Conservation (phyloP, 2,888 invertebrate species). For the Hermaeophaga mercurialis region DNA sequence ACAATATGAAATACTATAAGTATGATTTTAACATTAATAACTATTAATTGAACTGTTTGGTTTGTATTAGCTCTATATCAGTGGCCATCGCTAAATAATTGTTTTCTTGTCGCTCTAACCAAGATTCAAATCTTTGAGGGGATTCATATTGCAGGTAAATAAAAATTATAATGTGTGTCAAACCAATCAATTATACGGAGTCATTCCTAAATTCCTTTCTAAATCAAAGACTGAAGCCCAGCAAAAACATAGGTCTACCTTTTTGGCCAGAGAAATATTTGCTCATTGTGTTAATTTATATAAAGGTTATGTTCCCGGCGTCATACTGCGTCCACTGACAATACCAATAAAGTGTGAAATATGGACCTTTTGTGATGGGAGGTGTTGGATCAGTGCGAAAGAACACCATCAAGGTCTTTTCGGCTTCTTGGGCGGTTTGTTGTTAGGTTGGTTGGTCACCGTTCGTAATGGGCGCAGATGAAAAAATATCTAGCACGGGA, state of each 20-base stretch:
- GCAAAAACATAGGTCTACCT: slow-evolving; percentile 6
- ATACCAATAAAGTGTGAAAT: slow-evolving; percentile 49
- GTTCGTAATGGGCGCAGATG: slow-evolving; percentile 20
- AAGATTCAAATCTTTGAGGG: too few relatives aligned
- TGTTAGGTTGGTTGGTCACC: slow-evolving; percentile 27
- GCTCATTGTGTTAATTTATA: slow-evolving; percentile 27
- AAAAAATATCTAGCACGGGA: slow-evolving; percentile 23
- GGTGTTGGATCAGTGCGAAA: slow-evolving; percentile 37
- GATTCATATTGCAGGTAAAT: too few relatives aligned
- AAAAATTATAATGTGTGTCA: background rate
- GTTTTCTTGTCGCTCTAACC: too few relatives aligned
- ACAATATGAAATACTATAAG: too few relatives aligned
- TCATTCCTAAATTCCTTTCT: slow-evolving; percentile 17
- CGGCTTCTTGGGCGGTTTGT: slow-evolving; percentile 42
- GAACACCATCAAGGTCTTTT: slow-evolving; percentile 36
- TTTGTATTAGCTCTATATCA: too few relatives aligned
- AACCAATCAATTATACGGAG: slow-evolving; percentile 17
- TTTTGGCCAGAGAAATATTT: slow-evolving; percentile 19
- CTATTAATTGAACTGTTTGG: too few relatives aligned
- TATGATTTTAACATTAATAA: too few relatives aligned
- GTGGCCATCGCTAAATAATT: too few relatives aligned
- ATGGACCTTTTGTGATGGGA: slow-evolving; percentile 45
- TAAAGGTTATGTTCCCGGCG: slow-evolving; percentile 33
- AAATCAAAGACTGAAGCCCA: slow-evolving; percentile 2
- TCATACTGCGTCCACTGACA: slow-evolving; percentile 47